A percentile compares a stretch with the other conserved stretches of the same genome.
phyloP scores from a whole-genome alignment of 2,113 vertebrate genomes.

The chimpanzee (Pan troglodytes) region DNA sequence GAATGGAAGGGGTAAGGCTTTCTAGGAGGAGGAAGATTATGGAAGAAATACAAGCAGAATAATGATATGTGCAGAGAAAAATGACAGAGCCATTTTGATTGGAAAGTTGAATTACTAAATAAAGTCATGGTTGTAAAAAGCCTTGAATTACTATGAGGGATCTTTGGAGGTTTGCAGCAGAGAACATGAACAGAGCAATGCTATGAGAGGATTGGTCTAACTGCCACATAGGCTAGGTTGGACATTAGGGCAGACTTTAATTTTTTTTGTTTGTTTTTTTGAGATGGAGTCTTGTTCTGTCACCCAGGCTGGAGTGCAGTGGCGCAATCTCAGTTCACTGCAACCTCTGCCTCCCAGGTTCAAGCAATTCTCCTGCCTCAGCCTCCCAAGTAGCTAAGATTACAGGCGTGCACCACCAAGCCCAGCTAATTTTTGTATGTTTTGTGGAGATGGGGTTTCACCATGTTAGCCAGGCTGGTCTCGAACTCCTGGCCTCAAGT shows the following conservation, averaged over 20 bases:
- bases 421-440: too few relatives aligned
- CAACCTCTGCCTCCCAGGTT: too few relatives aligned
- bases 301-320: too few relatives aligned
- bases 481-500: too few relatives aligned
- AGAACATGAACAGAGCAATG: neutral
- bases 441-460: too few relatives aligned
- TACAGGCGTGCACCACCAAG: too few relatives aligned
- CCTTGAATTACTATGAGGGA: neutral
- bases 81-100: neutral
- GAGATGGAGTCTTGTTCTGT: too few relatives aligned
- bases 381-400: too few relatives aligned
- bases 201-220: neutral
- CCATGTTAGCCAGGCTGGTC: too few relatives aligned
- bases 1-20: neutral
- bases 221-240: neutral
- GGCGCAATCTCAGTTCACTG: too few relatives aligned
- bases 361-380: too few relatives aligned
- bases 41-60: constrained; percentile 22
- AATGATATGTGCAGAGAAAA: neutral
- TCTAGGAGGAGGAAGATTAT: neutral
- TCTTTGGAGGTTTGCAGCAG: neutral
- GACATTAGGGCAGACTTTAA: neutral
- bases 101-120: neutral
- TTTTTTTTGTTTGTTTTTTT: too few relatives aligned
- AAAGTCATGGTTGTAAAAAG: neutral